Conservation (phyloP, 2,113 vertebrate genomes). For the Bombycilla garrulus region DNA sequence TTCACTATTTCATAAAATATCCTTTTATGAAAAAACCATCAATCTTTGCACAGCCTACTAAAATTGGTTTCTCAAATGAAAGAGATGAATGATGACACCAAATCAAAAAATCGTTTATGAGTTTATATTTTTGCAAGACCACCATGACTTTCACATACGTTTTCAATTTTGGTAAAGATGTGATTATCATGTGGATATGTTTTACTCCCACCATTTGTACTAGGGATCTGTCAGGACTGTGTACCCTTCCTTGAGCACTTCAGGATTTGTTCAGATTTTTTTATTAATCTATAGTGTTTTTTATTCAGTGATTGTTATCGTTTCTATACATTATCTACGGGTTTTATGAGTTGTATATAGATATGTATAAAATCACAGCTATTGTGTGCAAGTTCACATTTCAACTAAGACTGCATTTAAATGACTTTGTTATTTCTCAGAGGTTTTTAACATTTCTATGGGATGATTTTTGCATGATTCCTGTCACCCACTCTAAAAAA, state of each 20-base stretch:
- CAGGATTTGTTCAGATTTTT: conserved; percentile 54
- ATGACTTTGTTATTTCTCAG: neutral
- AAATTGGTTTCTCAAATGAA: conserved; percentile 74
- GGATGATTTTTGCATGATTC: neutral
- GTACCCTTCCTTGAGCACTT: conserved; percentile 52
- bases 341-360: neutral
- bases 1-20: conserved; percentile 77
- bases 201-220: conserved; percentile 80
- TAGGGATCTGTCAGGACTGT: conserved; percentile 66
- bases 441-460: neutral
- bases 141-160: conserved; percentile 80
- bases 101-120: conserved; percentile 75
- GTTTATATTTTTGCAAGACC: conserved; percentile 79
- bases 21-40: conserved; percentile 80
- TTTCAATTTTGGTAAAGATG: conserved; percentile 80
- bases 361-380: neutral
- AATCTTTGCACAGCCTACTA: conserved; percentile 67
- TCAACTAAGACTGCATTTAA: neutral
- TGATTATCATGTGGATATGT: conserved; percentile 81
- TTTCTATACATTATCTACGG: neutral
- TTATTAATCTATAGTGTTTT: conserved; percentile 27
- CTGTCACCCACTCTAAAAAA: neutral
- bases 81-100: conserved; percentile 80
- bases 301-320: conserved; percentile 19
- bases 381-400: neutral